phyloP scores from a whole-genome alignment of 1,140 invertebrate species.

The Drosophila elegans region DNA sequence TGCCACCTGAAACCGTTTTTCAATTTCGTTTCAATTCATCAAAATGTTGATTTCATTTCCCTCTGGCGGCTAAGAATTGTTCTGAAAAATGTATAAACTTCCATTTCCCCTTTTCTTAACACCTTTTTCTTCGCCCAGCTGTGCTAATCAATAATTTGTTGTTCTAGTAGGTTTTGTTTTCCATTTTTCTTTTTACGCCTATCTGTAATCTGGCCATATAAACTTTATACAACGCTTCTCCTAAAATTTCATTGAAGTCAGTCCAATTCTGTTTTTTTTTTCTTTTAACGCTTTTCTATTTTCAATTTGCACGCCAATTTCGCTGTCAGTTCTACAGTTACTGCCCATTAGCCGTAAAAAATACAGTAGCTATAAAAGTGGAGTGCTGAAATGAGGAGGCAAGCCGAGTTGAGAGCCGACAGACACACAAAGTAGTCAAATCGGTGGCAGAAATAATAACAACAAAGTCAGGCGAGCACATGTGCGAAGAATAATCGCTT shows the following conservation, averaged over 20 bases:
- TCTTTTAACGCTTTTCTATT: constrained; percentile 26
- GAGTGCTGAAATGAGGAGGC: constrained; percentile 16
- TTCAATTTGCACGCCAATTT: constrained; percentile 75
- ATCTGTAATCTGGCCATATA: constrained; percentile 43
- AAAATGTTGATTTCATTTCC: constrained; percentile 53
- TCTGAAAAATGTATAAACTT: constrained; percentile 22
- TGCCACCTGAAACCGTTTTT: constrained; percentile 34
- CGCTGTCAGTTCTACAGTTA: constrained; percentile 67
- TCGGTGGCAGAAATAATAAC: constrained; percentile 30
- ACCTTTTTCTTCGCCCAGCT: constrained; percentile 24
- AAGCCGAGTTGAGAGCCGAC: constrained; percentile 20
- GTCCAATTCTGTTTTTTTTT: constrained; percentile 22
- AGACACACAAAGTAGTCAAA: constrained; percentile 39
- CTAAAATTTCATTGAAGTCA: constrained; percentile 53
- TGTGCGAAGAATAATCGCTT: not conserved
- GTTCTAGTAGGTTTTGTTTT: not conserved
- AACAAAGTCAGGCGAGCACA: constrained; percentile 17
- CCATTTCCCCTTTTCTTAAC: constrained; percentile 4
- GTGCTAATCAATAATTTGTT: constrained; percentile 62
- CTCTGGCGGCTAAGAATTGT: constrained; percentile 7
- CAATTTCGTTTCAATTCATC: constrained; percentile 72
- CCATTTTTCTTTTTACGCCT: constrained; percentile 7
- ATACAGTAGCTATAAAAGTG: constrained; percentile 68
- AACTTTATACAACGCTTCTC: constrained; percentile 35
- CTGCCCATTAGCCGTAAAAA: constrained; percentile 71